Percentiles rank a stretch among this genome's conserved stretches.
phyloP scores from a whole-genome alignment of 2,797 vertebrate genomes.

The Macroramphosus scolopax region DNA sequence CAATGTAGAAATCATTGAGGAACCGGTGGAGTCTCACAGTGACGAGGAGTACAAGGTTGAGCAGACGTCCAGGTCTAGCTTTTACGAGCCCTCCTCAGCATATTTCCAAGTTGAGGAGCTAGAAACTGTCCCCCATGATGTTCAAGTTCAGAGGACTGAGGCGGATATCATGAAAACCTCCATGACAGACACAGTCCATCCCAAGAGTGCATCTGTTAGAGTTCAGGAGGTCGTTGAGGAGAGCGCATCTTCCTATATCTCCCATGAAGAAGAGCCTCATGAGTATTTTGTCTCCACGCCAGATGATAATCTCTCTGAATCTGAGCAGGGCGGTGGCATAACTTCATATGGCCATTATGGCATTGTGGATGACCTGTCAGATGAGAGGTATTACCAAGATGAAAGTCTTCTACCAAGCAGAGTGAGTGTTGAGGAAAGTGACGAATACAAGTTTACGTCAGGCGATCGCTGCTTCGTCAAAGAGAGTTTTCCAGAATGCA shows the following conservation, averaged over 20 bases:
- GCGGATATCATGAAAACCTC: conserved; percentile 39
- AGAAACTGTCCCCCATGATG: conserved; percentile 73
- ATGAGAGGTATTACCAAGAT: conserved; percentile 80
- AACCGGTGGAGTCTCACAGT: conserved; percentile 75
- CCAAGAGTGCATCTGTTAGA: conserved; percentile 65
- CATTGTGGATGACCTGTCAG: conserved; percentile 78
- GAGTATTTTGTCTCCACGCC: conserved; percentile 95
- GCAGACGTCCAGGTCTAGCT: conserved; percentile 66
- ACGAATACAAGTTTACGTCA: conserved; percentile 54
- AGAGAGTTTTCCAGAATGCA: conserved; percentile 75
- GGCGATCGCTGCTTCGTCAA: conserved; percentile 54
- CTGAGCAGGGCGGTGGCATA: conserved; percentile 77
- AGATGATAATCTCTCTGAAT: conserved; percentile 81
- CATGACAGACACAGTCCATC: conserved; percentile 22
- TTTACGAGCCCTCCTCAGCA: conserved; percentile 66
- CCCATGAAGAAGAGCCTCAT: conserved; percentile 74
- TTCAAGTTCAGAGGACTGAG: conserved; percentile 46
- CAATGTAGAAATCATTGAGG: conserved; percentile 90
- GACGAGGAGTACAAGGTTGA: conserved; percentile 72
- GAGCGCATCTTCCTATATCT: conserved; percentile 59
- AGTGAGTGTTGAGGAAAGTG: conserved; percentile 64
- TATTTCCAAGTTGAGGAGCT: conserved; percentile 89
- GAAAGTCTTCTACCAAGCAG: conserved; percentile 47
- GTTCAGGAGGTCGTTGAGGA: conserved; percentile 78
- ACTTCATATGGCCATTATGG: conserved; percentile 87